Percentiles rank a stretch among this genome's conserved stretches.
Conservation (phyloP, 1,140 invertebrate genomes). For the Trichonephila inaurata region DNA sequence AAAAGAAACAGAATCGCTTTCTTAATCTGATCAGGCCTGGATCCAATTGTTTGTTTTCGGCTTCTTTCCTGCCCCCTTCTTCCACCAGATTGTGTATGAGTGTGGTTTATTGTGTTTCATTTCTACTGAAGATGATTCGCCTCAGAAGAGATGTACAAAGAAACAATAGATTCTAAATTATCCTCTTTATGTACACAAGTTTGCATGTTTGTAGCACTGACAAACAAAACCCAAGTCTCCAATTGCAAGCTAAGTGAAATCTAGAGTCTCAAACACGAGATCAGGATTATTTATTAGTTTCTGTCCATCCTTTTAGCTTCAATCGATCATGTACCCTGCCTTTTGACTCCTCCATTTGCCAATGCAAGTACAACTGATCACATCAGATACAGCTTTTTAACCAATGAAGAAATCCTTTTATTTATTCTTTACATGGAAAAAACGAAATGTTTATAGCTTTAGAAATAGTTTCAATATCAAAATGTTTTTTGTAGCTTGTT, state of each 20-base stretch:
- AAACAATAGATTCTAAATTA: slow-evolving; percentile 64
- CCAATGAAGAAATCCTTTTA: too few relatives aligned
- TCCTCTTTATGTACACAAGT: slow-evolving; percentile 47
- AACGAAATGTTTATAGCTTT: too few relatives aligned
- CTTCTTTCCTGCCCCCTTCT: background rate
- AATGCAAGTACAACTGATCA: too few relatives aligned
- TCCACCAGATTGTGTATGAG: background rate
- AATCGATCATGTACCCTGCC: slow-evolving; percentile 11
- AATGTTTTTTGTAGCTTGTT: too few relatives aligned
- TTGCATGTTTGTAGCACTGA: slow-evolving; percentile 67
- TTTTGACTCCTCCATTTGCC: background rate
- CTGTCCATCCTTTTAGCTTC: background rate
- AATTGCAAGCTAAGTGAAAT: slow-evolving; percentile 63
- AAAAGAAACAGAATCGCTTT: slow-evolving; percentile 44
- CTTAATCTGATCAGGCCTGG: slow-evolving; percentile 48
- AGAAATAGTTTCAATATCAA: too few relatives aligned
- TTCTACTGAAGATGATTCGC: background rate
- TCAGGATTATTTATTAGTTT: slow-evolving; percentile 38
- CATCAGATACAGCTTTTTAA: too few relatives aligned
- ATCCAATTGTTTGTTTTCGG: slow-evolving; percentile 65
- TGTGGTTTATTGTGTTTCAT: slow-evolving; percentile 64
- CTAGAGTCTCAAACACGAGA: slow-evolving; percentile 52
- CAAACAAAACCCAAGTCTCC: slow-evolving; percentile 37
- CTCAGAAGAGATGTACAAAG: slow-evolving; percentile 29
- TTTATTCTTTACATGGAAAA: too few relatives aligned